Evolutionary conservation across 1,140 invertebrate genomes (phyloP), one percentile per base, ranked within the genome.

Genomic region (Drosophila funebris): DNA sequence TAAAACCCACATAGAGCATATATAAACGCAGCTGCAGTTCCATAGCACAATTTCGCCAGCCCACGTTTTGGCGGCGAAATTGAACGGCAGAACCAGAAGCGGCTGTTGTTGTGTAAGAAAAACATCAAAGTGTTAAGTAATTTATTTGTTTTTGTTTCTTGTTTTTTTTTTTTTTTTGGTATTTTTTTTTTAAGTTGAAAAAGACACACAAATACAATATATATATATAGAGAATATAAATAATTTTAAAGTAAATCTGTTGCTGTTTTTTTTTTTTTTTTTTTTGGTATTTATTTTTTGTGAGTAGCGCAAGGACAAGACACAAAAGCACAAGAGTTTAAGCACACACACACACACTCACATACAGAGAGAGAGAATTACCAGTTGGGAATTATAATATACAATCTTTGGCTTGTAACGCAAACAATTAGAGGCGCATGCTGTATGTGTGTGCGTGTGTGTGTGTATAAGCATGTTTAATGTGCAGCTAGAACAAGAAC

Each of bases 121-220:
- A 87, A 87, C 82, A 87, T 87, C 83, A 39, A 39, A 87, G 75
- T 78, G 83, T 82, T 87, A 76, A 79, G 63, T 48, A 76, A 68
- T 78, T 88, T 89, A 71, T 71, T 82, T 76, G 70, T 58, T 68
- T 16, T 58, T 58, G 13, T 58, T 43, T 41, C 41, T 39, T 57
- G 5, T 16, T 39, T 57, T 24, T 37, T 9, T 29, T 16, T 20
- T 2, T 27, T 44, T 60, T 18, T 24, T 5, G 11, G 2, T 18
- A 8, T 41, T n/a, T 52, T 33, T 50, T 61, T 73, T 77, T 61
- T 70, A 50, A 39, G 44, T 73, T 62, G 52, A 62, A 39, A 72
- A 57, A 68, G 22, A 82, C 64, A 78, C 64, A 78, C 63, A 89
- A 68, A 71, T 78, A 84, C 72, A 84, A 89, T 84, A 76, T 73